phyloP scores from a whole-genome alignment of 2,888 invertebrate genomes.

The Lymantria monacha region DNA sequence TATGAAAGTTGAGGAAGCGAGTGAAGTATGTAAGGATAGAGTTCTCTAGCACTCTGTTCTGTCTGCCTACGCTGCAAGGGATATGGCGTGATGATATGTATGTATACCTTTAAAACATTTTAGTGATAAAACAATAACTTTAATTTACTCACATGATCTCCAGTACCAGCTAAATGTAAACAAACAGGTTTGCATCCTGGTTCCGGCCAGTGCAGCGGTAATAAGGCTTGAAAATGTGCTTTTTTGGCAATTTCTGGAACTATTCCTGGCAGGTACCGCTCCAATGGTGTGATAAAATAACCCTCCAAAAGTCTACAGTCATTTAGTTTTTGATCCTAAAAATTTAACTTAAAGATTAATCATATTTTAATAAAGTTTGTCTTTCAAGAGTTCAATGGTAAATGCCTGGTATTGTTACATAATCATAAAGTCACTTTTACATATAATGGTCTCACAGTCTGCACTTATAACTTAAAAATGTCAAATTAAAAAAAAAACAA shows the following conservation, averaged over 20 bases:
- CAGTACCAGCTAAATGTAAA: constrained; percentile 98
- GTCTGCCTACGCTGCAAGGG: no score
- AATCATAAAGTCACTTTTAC: no score
- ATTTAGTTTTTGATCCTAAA: constrained; percentile 87
- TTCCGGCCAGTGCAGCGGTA: constrained; percentile 91
- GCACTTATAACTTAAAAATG: no score
- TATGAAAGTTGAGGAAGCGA: no score
- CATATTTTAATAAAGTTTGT: neutral
- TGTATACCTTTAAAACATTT: no score
- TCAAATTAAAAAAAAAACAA: no score
- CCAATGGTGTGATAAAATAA: constrained; percentile 93
- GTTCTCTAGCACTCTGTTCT: no score
- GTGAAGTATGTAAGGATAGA: no score
- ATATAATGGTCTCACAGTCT: no score
- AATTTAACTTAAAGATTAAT: neutral
- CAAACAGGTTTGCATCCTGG: constrained; percentile 90
- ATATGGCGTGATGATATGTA: no score
- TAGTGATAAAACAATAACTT: neutral
- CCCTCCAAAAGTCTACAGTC: constrained; percentile 92
- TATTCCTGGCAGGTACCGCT: constrained; percentile 90
- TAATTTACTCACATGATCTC: constrained; percentile 92
- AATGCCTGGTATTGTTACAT: no score
- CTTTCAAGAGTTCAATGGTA: no score
- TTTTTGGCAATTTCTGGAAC: constrained; percentile 91
- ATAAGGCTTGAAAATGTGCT: constrained; percentile 90